Conservation (phyloP, 2,113 vertebrate genomes). For the Hippocampus comes region DNA sequence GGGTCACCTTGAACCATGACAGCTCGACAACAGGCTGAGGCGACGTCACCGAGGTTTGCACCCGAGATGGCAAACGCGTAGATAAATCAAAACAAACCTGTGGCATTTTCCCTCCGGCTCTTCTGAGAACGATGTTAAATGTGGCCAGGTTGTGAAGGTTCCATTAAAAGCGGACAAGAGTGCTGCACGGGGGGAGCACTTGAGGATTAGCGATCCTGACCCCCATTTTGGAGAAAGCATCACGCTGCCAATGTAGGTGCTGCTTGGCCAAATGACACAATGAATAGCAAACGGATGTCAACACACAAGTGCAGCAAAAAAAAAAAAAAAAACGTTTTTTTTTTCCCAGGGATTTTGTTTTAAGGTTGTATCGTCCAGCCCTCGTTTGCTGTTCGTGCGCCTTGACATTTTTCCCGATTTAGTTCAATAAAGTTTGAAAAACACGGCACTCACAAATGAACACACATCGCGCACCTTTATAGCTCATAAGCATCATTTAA, state of each 20-base stretch:
- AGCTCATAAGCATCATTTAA: slow-evolving; percentile 1
- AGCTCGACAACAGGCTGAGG: neutral
- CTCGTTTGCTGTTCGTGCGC: neutral
- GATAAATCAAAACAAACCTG: neutral
- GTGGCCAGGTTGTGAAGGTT: neutral
- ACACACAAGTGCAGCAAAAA: neutral
- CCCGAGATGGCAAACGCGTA: neutral
- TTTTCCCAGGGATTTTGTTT: neutral
- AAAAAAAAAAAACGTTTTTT: too few relatives aligned
- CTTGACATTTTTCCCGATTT: neutral
- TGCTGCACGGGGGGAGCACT: neutral
- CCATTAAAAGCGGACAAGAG: slow-evolving; percentile 2
- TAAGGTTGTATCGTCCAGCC: neutral
- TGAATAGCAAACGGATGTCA: neutral
- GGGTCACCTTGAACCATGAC: neutral
- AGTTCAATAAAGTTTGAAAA: neutral
- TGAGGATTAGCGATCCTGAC: neutral
- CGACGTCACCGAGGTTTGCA: neutral
- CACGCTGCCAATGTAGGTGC: neutral
- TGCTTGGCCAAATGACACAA: neutral
- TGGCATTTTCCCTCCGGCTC: neutral
- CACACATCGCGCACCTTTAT: neutral
- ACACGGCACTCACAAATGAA: neutral
- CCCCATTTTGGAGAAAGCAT: neutral
- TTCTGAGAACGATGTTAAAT: neutral